Evolutionary conservation across 1,140 invertebrate genomes (phyloP).

Genomic region (Drosophila mauritiana): DNA sequence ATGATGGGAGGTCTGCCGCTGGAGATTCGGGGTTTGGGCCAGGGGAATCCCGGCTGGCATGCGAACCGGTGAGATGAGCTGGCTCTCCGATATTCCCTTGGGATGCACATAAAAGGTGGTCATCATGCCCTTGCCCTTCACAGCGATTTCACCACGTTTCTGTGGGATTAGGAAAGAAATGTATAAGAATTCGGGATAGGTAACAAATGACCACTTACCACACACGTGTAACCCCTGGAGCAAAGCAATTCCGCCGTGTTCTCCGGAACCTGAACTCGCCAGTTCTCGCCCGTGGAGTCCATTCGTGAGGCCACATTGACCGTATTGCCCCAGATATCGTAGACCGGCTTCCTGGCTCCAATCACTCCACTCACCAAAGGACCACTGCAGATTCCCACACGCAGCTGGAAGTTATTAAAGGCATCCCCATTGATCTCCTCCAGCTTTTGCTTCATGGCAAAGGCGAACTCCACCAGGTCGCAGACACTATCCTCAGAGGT

Average conservation of each 20-base stretch:
- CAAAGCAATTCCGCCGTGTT: slow-evolving; percentile 89
- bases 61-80: slow-evolving; percentile 79
- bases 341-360: slow-evolving; percentile 98
- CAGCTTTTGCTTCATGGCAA: slow-evolving; percentile 94
- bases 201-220: slow-evolving; percentile 50
- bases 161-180: slow-evolving; percentile 59
- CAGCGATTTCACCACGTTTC: slow-evolving; percentile 92
- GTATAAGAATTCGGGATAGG: not conserved
- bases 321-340: slow-evolving; percentile 99
- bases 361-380: slow-evolving; percentile 98
- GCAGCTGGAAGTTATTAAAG: slow-evolving; percentile 97
- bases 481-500: slow-evolving; percentile 91
- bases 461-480: slow-evolving; percentile 96
- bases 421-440: slow-evolving; percentile 98
- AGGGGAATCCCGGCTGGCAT: slow-evolving; percentile 75
- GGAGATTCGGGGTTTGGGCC: slow-evolving; percentile 85
- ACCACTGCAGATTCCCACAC: slow-evolving; percentile 97
- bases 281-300: slow-evolving; percentile 95
- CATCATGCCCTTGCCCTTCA: slow-evolving; percentile 98
- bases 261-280: slow-evolving; percentile 94
- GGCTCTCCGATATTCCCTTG: slow-evolving; percentile 85
- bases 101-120: slow-evolving; percentile 95
- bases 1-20: slow-evolving; percentile 89
- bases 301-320: slow-evolving; percentile 97
- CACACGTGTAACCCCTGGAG: slow-evolving; percentile 78